Conservation (phyloP, 2,888 invertebrate genomes). For the Caenorhabditis auriculariae region DNA sequence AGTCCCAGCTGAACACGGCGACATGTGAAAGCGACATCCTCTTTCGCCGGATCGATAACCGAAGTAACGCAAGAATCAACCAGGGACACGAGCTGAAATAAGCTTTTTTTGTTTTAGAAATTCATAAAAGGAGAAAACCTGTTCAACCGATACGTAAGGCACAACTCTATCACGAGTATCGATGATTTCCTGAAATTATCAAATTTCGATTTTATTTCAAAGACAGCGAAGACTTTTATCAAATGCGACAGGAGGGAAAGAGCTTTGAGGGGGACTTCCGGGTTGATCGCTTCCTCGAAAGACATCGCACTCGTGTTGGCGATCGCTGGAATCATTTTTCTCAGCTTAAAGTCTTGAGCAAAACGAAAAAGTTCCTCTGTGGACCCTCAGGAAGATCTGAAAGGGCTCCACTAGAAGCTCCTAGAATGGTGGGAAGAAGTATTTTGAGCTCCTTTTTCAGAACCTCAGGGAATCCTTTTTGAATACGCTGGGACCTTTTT, state of each 20-base stretch:
- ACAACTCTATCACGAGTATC: conserved; percentile 21
- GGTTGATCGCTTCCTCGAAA: conserved; percentile 46
- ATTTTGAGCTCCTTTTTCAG: no score
- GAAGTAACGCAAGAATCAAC: conserved; percentile 20
- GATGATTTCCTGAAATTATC: conserved; percentile 15
- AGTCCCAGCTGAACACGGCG: conserved; percentile 57
- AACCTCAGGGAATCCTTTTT: no score
- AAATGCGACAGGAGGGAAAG: conserved; percentile 39
- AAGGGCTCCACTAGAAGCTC: no score
- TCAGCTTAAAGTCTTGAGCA: not conserved
- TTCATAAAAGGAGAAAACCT: no score
- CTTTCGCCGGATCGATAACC: conserved; percentile 4
- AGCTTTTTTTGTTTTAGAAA: not conserved
- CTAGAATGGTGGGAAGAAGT: no score
- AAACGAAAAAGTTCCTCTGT: not conserved
- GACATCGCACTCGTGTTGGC: conserved; percentile 58
- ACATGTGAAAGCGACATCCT: conserved; percentile 29
- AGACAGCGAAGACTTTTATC: conserved; percentile 26
- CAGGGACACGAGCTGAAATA: conserved; percentile 3
- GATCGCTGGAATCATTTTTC: conserved; percentile 23
- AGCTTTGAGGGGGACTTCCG: conserved; percentile 46
- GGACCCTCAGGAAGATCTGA: no score
- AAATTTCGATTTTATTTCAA: not conserved
- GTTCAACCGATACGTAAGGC: conserved; percentile 12
- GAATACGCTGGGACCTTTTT: no score